Percentiles rank a stretch among this genome's conserved stretches.
Conservation (phyloP, 2,113 vertebrate species). For the Jacana jacana region DNA sequence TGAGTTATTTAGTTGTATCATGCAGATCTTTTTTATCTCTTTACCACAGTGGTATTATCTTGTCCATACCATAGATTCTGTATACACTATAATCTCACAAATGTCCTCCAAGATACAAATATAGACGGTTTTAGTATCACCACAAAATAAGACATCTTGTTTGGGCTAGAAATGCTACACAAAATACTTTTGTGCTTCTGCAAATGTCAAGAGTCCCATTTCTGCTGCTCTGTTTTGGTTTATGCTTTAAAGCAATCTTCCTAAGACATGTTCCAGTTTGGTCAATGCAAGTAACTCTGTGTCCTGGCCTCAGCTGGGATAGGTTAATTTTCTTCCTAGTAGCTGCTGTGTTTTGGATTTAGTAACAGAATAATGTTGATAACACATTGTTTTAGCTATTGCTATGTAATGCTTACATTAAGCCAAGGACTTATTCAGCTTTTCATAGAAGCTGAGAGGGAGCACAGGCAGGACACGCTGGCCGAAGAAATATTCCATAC, state of each 20-base stretch:
- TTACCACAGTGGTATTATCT: neutral
- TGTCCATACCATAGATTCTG: neutral
- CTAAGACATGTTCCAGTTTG: neutral
- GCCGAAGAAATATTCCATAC: neutral
- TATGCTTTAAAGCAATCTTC: neutral
- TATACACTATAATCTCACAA: neutral
- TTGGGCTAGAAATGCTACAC: neutral
- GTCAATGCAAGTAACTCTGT: neutral
- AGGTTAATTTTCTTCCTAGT: neutral
- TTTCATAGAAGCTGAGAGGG: neutral
- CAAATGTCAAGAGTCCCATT: neutral
- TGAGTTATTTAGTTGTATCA: neutral
- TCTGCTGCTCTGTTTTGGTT: neutral
- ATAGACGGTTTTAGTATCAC: neutral
- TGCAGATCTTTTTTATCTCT: neutral
- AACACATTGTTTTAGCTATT: neutral
- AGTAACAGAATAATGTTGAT: neutral
- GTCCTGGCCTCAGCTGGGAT: neutral
- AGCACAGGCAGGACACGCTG: neutral
- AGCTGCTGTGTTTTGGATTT: neutral
- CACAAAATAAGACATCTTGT: neutral
- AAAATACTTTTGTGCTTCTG: neutral
- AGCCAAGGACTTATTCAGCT: neutral
- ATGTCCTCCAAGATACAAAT: neutral
- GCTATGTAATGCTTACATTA: neutral